phyloP scores from a whole-genome alignment of 2,797 vertebrate species.

The Erethizon dorsatum region DNA sequence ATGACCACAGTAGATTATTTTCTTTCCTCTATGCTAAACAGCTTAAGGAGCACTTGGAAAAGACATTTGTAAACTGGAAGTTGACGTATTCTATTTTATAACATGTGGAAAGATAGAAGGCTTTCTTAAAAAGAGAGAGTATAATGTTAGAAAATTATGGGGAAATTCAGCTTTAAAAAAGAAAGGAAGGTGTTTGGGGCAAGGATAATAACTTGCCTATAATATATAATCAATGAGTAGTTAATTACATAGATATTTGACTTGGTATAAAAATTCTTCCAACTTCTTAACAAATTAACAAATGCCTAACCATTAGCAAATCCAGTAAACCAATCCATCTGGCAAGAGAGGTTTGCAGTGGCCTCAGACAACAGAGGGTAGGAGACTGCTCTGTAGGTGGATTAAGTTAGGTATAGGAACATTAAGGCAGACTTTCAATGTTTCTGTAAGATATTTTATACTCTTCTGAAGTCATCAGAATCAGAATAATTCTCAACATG shows the following conservation, averaged over 20 bases:
- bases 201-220: constrained; percentile 21
- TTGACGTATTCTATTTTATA: constrained; percentile 20
- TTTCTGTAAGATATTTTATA: not conserved
- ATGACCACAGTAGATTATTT: not conserved
- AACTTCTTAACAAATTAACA: not conserved
- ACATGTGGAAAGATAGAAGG: not conserved
- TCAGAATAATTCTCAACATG: not conserved
- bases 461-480: not conserved
- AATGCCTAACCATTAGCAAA: not conserved
- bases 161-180: constrained; percentile 15
- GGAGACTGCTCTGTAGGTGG: not conserved
- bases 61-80: not conserved
- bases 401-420: not conserved
- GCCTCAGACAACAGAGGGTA: not conserved
- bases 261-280: not conserved
- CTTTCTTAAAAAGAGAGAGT: not conserved
- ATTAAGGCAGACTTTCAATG: not conserved
- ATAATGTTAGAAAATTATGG: not conserved
- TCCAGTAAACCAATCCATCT: not conserved
- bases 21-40: not conserved
- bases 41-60: not conserved
- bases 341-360: not conserved
- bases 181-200: not conserved
- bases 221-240: not conserved
- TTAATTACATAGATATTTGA: constrained; percentile 3